Conservation (phyloP, 2,888 invertebrate species). For the Aethes cnicana region DNA sequence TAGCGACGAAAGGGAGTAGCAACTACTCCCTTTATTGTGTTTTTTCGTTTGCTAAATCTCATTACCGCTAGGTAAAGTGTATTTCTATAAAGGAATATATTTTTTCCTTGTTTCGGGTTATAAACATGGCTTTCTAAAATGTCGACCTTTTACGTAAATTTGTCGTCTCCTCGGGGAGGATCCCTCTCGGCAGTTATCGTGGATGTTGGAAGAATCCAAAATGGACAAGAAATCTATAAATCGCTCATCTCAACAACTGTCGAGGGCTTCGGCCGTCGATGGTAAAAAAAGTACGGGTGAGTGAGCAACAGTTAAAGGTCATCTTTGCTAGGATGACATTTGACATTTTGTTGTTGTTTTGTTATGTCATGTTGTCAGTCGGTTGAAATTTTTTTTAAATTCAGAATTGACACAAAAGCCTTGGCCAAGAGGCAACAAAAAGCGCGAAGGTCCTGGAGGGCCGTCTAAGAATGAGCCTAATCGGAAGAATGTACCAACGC, state of each 20-base stretch:
- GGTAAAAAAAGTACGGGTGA: slow-evolving; percentile 88
- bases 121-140: slow-evolving; percentile 93
- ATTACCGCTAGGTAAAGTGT: slow-evolving; percentile 62
- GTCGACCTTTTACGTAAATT: slow-evolving; percentile 86
- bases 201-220: slow-evolving; percentile 82
- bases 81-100: slow-evolving; percentile 53
- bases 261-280: slow-evolving; percentile 88
- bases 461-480: slow-evolving; percentile 85
- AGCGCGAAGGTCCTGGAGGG: slow-evolving; percentile 84
- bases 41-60: slow-evolving; percentile 50
- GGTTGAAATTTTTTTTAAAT: too few relatives aligned
- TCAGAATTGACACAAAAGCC: slow-evolving; percentile 79
- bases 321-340: slow-evolving; percentile 30
- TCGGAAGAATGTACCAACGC: slow-evolving; percentile 84
- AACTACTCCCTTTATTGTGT: slow-evolving; percentile 82
- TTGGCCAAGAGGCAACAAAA: slow-evolving; percentile 84
- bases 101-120: slow-evolving; percentile 82
- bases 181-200: slow-evolving; percentile 80
- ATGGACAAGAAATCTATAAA: slow-evolving; percentile 91
- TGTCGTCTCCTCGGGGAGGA: slow-evolving; percentile 88
- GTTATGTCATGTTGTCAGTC: slow-evolving; percentile 25
- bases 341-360: slow-evolving; percentile 30
- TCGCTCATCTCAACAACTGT: slow-evolving; percentile 85
- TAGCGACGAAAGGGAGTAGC: slow-evolving; percentile 86
- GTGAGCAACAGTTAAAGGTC: slow-evolving; percentile 51